phyloP scores from a whole-genome alignment of 2,113 vertebrate genomes.

The Chloebia gouldiae region DNA sequence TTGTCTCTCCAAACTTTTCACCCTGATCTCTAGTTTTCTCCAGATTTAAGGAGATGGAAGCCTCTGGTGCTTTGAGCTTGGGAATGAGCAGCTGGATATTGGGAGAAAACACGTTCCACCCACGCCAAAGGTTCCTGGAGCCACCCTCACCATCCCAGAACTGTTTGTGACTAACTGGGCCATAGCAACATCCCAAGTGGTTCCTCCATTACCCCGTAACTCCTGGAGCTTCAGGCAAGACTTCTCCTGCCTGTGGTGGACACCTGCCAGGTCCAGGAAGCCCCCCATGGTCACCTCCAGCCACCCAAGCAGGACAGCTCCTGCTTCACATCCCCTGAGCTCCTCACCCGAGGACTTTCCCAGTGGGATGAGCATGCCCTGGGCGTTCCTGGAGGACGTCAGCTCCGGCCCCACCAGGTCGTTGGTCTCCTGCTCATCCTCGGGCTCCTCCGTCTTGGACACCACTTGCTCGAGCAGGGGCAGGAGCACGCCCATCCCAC shows the following conservation, averaged over 20 bases:
- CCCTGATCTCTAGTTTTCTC: not conserved
- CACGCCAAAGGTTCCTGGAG: accelerated
- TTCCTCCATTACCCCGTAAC: accelerated
- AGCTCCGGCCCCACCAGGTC: conserved; percentile 90
- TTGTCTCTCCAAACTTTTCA: not conserved
- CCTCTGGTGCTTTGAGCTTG: not conserved
- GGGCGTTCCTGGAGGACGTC: conserved; percentile 80
- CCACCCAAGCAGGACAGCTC: accelerated
- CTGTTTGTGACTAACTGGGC: not conserved
- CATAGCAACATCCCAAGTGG: not conserved
- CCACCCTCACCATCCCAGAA: not conserved
- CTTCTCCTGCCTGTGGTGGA: not conserved
- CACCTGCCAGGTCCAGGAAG: not conserved
- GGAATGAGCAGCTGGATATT: not conserved
- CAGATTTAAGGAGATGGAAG: not conserved
- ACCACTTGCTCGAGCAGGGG: conserved; percentile 89
- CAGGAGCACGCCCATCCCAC: conserved; percentile 87
- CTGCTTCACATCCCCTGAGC: accelerated
- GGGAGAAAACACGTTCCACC: accelerated
- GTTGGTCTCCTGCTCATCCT: conserved; percentile 79
- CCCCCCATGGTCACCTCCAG: not conserved
- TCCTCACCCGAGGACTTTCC: conserved; percentile 85
- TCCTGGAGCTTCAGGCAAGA: not conserved
- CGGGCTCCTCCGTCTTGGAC: conserved; percentile 75
- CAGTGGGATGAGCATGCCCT: conserved; percentile 85